These are phyloP conservation scores for Fragum sueziense DNA, from an alignment of 2,888 invertebrate genomes.

Conservation along the genomic window DNA sequence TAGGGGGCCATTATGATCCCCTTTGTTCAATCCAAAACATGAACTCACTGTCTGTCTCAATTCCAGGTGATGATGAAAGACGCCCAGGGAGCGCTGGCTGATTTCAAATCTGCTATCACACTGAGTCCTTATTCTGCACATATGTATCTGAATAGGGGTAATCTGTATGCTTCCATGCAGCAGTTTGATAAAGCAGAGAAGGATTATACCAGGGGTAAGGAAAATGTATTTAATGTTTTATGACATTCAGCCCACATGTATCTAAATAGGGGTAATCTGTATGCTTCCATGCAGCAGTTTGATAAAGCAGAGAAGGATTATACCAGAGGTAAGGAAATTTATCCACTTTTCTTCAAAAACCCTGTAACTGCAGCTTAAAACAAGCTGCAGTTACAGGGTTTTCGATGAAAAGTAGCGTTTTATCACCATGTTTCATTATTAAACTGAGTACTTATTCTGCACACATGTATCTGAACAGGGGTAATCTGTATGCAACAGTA, in stretches of 20 bases:
- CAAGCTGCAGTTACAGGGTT: too few species aligned
- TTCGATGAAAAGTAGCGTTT: too few species aligned
- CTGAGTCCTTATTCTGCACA: conserved; percentile 81
- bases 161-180: conserved; percentile 78
- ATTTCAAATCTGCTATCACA: conserved; percentile 78
- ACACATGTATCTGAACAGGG: conserved; percentile 82
- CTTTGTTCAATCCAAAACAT: too few species aligned
- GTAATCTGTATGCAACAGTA: conserved; percentile 79
- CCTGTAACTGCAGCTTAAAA: too few species aligned
- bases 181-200: conserved; percentile 78
- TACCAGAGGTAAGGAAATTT: conserved; percentile 78
- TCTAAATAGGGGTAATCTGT: conserved; percentile 81
- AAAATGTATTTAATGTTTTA: too few species aligned
- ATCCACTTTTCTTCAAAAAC: too few species aligned
- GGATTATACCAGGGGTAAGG: conserved; percentile 79
- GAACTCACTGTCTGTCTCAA: too few species aligned
- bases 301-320: conserved; percentile 80
- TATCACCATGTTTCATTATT: too few species aligned
- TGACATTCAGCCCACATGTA: conserved; percentile 80
- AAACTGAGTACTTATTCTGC: conserved; percentile 79
- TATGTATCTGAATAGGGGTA: conserved; percentile 81
- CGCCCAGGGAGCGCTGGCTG: conserved; percentile 77
- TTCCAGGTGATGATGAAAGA: conserved; percentile 79
- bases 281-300: conserved; percentile 76
- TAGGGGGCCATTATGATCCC: too few species aligned